Conservation (phyloP, 1,140 invertebrate species). For the Orchestia grillus region DNA sequence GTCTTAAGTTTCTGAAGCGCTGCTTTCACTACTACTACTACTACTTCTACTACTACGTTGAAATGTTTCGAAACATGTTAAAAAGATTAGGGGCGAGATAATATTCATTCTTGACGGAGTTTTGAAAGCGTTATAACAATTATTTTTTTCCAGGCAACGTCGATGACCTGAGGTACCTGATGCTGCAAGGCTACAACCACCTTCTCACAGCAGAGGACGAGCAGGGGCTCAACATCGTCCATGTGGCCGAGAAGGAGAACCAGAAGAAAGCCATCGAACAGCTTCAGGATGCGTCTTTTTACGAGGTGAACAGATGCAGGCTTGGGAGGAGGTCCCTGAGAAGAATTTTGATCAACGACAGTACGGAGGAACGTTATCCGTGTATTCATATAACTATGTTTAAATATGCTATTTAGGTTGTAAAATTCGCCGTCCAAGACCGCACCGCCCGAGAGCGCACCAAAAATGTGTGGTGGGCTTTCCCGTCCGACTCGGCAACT, state of each 20-base stretch:
- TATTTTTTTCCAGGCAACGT: slow-evolving; percentile 75
- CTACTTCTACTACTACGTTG: too few relatives aligned
- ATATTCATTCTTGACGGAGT: too few relatives aligned
- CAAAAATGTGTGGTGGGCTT: background rate
- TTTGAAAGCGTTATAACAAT: background rate
- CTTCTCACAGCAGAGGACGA: slow-evolving; percentile 82
- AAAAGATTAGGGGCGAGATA: too few relatives aligned
- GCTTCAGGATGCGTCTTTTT: slow-evolving; percentile 79
- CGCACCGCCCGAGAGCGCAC: too few relatives aligned
- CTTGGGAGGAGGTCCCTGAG: background rate
- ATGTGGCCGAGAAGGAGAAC: slow-evolving; percentile 78
- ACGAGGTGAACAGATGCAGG: slow-evolving; percentile 76
- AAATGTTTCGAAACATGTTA: too few relatives aligned
- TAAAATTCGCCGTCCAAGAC: background rate
- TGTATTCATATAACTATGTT: background rate
- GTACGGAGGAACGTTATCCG: background rate
- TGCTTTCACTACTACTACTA: too few relatives aligned
- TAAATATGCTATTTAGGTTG: background rate
- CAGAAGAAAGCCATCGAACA: slow-evolving; percentile 76
- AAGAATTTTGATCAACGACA: slow-evolving; percentile 53
- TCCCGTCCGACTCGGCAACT: background rate
- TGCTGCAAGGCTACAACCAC: slow-evolving; percentile 89
- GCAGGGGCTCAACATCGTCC: slow-evolving; percentile 78
- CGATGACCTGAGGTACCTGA: slow-evolving; percentile 81
- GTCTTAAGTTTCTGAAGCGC: too few relatives aligned